Evolutionary conservation across 1,140 invertebrate genomes (phyloP), one percentile per base, ranked within the genome.

Genomic region (Ceratoteleas bidentatus): DNA sequence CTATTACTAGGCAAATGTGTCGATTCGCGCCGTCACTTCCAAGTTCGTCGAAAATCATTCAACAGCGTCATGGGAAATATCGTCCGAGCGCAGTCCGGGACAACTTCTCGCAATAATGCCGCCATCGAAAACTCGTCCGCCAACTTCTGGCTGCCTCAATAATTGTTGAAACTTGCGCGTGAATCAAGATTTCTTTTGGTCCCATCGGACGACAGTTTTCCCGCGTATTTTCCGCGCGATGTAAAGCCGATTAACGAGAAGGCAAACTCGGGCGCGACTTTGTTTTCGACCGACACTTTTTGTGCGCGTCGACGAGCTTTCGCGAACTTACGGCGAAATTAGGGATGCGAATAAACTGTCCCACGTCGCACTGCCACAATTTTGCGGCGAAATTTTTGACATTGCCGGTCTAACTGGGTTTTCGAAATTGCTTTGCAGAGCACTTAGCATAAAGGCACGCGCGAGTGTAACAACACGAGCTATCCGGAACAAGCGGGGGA

Each of bases 401-500:
- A 40, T 11, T 11, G 36, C 10, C 7, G 7, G 7, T 40, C 36
- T 40, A 40, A 40, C 6, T 40, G 10, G 7, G 10, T 57, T 66
- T 54, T 43, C 16, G 2, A 3, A 32, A 53, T 14, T 62, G 36
- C 53, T 62, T 77, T 64, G 11, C 66, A 70, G 60, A 47, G 0
- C 5, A 24, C 15, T 64, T 64, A 64, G 52, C 40, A 52, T 64
- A 69, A 66, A 52, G 64, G 57, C 49, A 57, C 43, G 53, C 40
- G 56, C 36, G 38, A 69, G 45, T 75, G 49, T 57, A 79, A 74
- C 56, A 77, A 69, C 36, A 69, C 47, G 61, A 58, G 77, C 50
- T 24, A 77, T 62, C 66, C 60, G 56, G 56, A 78, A 77, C 68
- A 54, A 79, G 32, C 85, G 81, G 86, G 89, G 89, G 85, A 90